Conservation (phyloP, 2,113 vertebrate genomes). For the Myanophis thanlyinensis region DNA sequence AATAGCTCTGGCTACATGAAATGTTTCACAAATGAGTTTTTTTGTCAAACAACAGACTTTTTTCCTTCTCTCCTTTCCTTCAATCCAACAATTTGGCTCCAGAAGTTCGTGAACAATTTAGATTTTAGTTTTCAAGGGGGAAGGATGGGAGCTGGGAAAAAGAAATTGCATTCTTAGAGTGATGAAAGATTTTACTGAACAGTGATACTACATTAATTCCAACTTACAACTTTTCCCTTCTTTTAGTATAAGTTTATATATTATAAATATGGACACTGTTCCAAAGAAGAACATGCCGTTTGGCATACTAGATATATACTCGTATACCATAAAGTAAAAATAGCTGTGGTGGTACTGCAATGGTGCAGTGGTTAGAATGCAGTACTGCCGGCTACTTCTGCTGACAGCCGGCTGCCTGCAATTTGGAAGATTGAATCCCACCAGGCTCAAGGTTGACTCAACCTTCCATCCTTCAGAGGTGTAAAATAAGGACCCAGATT, state of each 20-base stretch:
- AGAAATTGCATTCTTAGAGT: too few species aligned
- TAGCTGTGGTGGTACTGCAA: too few species aligned
- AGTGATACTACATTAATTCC: not conserved
- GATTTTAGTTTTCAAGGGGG: not conserved
- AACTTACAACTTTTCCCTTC: constrained; percentile 5
- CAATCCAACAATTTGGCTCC: not conserved
- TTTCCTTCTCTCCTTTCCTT: not conserved
- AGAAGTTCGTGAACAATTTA: not conserved
- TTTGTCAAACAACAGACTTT: not conserved
- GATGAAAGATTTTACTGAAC: not conserved
- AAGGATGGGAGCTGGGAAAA: not conserved
- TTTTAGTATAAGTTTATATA: not conserved
- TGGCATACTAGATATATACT: constrained; percentile 26
- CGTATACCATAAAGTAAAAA: too few species aligned
- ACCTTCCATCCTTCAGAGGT: too few species aligned
- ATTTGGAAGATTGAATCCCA: too few species aligned
- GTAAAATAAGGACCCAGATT: too few species aligned
- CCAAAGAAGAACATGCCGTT: constrained; percentile 29
- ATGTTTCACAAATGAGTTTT: not conserved
- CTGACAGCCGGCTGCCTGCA: too few species aligned
- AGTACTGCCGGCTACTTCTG: too few species aligned
- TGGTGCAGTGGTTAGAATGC: too few species aligned
- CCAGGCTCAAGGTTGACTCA: too few species aligned
- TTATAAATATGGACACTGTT: constrained; percentile 10
- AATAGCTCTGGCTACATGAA: constrained; percentile 6